phyloP scores from a whole-genome alignment of 2,888 invertebrate species.

The Brachynemurus nebulosus region DNA sequence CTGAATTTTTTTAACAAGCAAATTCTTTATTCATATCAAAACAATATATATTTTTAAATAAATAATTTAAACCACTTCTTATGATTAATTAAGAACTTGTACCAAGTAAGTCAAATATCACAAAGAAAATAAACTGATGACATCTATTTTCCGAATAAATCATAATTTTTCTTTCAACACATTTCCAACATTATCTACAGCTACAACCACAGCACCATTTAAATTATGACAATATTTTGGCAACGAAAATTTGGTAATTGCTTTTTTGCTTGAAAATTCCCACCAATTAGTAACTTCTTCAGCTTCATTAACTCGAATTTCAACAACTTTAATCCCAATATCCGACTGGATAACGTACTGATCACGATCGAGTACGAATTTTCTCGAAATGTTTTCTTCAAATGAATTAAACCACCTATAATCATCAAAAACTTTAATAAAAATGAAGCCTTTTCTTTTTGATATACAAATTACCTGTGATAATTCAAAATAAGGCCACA shows the following conservation, averaged over 20 bases:
- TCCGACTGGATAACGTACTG: conserved; percentile 47
- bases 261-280: conserved; percentile 43
- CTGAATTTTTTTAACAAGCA: too few species aligned
- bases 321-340: conserved; percentile 48
- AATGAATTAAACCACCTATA: conserved; percentile 35
- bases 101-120: too few species aligned
- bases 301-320: conserved; percentile 44
- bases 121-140: too few species aligned
- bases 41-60: too few species aligned
- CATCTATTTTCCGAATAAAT: too few species aligned
- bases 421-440: conserved; percentile 19
- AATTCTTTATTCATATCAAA: too few species aligned
- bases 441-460: conserved; percentile 8
- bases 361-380: conserved; percentile 38
- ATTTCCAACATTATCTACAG: not conserved
- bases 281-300: conserved; percentile 48
- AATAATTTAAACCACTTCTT: too few species aligned
- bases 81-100: too few species aligned
- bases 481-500: conserved; percentile 50
- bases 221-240: conserved; percentile 35
- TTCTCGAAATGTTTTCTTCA: conserved; percentile 38
- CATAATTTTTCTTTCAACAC: not conserved
- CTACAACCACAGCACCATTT: not conserved
- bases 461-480: conserved; percentile 43
- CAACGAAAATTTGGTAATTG: conserved; percentile 42